phyloP scores from a whole-genome alignment of 2,113 vertebrate species.

The Macquaria australasica region DNA sequence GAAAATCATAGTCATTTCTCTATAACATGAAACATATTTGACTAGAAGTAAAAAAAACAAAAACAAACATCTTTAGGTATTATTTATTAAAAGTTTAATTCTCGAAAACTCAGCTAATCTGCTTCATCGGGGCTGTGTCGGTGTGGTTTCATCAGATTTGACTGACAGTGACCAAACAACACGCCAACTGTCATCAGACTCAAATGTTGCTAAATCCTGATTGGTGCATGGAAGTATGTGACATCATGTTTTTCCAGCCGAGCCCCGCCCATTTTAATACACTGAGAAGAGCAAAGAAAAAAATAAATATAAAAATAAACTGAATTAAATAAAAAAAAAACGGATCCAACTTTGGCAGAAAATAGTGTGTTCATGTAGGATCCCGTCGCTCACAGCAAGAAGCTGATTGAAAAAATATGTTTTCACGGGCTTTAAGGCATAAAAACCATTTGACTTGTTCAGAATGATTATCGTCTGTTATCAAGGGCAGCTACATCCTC shows the following conservation, averaged over 20 bases:
- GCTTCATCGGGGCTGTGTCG: neutral
- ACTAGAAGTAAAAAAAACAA: too few species aligned
- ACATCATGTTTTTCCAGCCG: neutral
- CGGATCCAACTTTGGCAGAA: neutral
- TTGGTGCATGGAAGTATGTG: neutral
- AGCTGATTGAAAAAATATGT: neutral
- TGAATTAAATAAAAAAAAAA: neutral
- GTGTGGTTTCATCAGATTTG: neutral
- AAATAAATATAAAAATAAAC: neutral
- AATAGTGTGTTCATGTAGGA: neutral
- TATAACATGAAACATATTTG: neutral
- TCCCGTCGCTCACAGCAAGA: neutral
- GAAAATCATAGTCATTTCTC: neutral
- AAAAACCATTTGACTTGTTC: constrained; percentile 1
- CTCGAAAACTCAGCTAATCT: neutral
- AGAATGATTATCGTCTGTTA: neutral
- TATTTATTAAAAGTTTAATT: neutral
- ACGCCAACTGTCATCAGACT: neutral
- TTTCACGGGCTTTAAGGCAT: neutral
- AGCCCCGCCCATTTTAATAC: neutral
- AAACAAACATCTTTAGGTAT: too few species aligned
- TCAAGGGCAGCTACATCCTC: neutral
- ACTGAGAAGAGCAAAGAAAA: neutral
- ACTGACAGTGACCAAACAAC: neutral
- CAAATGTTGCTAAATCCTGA: neutral